Percentiles rank a stretch among this genome's conserved stretches.
Conservation (phyloP, 2,888 invertebrate genomes). For the Onchidella celtica region DNA sequence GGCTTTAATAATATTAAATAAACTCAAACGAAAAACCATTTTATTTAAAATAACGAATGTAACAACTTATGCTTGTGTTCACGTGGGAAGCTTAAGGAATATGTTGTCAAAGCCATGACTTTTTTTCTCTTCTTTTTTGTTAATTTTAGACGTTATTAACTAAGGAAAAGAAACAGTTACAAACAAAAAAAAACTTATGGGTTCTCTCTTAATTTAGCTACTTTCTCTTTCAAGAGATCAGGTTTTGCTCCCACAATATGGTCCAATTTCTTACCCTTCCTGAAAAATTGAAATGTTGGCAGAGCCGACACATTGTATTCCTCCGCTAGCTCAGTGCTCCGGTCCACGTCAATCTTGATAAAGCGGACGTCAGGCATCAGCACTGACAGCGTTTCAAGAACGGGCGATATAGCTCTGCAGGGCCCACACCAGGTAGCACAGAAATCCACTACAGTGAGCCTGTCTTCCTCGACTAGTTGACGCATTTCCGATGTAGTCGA, state of each 20-base stretch:
- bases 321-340: constrained; percentile 53
- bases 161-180: no score
- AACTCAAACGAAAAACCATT: no score
- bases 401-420: not conserved
- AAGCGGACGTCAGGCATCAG: constrained; percentile 56
- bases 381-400: constrained; percentile 18
- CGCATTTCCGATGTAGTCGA: no score
- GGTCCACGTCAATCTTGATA: constrained; percentile 73
- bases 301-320: constrained; percentile 53
- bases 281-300: constrained; percentile 62
- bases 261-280: constrained; percentile 23
- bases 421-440: constrained; percentile 36
- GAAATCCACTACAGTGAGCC: constrained; percentile 30
- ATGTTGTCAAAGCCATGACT: no score
- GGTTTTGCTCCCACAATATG: not conserved
- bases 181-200: no score
- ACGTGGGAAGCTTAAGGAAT: no score
- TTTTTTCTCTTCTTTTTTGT: no score
- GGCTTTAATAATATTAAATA: no score
- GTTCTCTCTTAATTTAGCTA: no score
- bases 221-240: not conserved
- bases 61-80: no score
- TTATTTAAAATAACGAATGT: no score
- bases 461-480: not conserved
- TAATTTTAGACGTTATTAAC: no score